Conservation (phyloP, 2,113 vertebrate species). For the Sprattus sprattus region DNA sequence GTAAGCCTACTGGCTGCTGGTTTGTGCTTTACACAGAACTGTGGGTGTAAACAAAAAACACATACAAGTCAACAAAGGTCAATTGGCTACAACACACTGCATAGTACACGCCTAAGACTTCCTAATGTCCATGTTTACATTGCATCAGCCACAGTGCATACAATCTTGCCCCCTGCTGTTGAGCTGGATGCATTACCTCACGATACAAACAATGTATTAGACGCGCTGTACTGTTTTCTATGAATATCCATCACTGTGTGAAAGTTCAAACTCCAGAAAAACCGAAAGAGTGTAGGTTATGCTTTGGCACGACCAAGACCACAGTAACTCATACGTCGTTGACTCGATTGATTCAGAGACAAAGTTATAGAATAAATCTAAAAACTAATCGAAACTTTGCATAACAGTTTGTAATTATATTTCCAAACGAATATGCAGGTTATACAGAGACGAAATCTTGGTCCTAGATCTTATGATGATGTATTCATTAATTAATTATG, state of each 20-base stretch:
- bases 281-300: neutral
- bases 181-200: neutral
- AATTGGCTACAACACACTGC: neutral
- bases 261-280: constrained; percentile 16
- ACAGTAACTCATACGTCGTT: neutral
- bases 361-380: neutral
- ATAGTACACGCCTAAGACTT: neutral
- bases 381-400: too few relatives aligned
- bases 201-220: neutral
- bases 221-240: neutral
- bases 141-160: neutral
- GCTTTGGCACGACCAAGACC: neutral
- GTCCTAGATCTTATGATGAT: too few relatives aligned
- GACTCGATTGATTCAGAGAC: neutral
- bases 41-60: neutral
- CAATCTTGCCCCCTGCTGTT: constrained; percentile 6
- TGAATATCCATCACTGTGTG: neutral
- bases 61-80: neutral
- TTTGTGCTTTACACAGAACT: neutral
- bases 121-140: neutral
- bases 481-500: too few relatives aligned
- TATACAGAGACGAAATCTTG: too few relatives aligned
- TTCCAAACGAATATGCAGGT: too few relatives aligned
- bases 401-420: too few relatives aligned
- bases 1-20: neutral